Conservation (phyloP, 2,888 invertebrate species). For the Synanthedon andrenaeformis region DNA sequence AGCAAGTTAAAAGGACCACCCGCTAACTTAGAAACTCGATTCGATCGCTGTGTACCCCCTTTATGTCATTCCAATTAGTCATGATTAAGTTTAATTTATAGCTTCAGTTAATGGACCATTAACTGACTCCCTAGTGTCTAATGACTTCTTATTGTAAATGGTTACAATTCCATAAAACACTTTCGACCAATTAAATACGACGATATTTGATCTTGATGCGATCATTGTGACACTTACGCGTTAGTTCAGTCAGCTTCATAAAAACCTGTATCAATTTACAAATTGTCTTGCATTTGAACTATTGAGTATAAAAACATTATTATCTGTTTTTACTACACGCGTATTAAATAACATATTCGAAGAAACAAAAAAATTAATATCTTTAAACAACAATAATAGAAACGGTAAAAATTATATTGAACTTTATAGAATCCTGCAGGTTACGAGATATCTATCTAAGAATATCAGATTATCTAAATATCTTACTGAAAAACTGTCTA, state of each 20-base stretch:
- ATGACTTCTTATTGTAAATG: slow-evolving; percentile 50
- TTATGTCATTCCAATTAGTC: slow-evolving; percentile 57
- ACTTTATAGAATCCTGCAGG: no score
- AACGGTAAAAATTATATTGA: no score
- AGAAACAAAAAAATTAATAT: no score
- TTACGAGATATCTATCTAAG: no score
- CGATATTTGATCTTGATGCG: slow-evolving; percentile 32
- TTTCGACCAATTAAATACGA: slow-evolving; percentile 47
- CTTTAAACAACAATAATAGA: no score
- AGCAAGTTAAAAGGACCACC: slow-evolving; percentile 50
- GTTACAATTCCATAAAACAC: slow-evolving; percentile 51
- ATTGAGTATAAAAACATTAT: not conserved
- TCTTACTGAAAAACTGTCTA: no score
- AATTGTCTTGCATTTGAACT: not conserved
- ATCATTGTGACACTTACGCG: not conserved
- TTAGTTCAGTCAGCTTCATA: not conserved
- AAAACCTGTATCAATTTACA: not conserved
- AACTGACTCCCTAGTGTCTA: slow-evolving; percentile 46
- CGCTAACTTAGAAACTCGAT: slow-evolving; percentile 22
- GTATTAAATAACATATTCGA: not conserved
- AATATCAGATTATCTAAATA: no score
- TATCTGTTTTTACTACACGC: not conserved
- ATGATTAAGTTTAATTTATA: slow-evolving; percentile 66
- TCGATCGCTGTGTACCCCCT: slow-evolving; percentile 25
- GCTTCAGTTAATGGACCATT: slow-evolving; percentile 60